phyloP scores from a whole-genome alignment of 2,113 vertebrate genomes.

The Apteryx mantelli region DNA sequence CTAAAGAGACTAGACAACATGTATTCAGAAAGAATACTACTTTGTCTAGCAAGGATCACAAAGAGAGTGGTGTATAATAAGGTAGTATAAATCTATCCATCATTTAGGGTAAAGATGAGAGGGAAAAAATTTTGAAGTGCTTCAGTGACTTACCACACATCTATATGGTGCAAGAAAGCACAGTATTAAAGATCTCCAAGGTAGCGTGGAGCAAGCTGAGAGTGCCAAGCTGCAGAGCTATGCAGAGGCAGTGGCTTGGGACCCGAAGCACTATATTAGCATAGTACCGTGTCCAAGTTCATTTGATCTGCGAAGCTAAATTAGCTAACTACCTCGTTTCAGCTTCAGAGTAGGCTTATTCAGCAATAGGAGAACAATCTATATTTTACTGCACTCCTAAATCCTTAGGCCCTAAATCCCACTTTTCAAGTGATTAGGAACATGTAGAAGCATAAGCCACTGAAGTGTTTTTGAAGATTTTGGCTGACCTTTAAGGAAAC shows the following conservation, averaged over 20 bases:
- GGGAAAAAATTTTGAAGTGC: not conserved
- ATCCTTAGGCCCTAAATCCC: not conserved
- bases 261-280: not conserved
- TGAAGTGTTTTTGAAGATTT: not conserved
- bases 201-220: not conserved
- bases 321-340: not conserved
- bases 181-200: not conserved
- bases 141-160: not conserved
- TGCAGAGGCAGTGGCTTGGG: not conserved
- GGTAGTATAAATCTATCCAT: not conserved
- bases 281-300: not conserved
- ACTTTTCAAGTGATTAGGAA: not conserved
- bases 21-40: not conserved
- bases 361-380: not conserved
- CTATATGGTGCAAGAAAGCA: not conserved
- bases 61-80: not conserved
- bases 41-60: not conserved
- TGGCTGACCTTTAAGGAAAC: not conserved
- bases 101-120: not conserved
- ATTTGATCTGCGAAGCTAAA: not conserved
- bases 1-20: not conserved
- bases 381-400: not conserved
- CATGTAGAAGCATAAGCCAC: not conserved
- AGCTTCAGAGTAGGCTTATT: not conserved
- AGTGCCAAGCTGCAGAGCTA: not conserved